Percentiles rank a stretch among this genome's conserved stretches.
These are phyloP conservation scores for Scatophagus argus DNA, from an alignment of 2,113 vertebrate genomes.

Conservation along the genomic window DNA sequence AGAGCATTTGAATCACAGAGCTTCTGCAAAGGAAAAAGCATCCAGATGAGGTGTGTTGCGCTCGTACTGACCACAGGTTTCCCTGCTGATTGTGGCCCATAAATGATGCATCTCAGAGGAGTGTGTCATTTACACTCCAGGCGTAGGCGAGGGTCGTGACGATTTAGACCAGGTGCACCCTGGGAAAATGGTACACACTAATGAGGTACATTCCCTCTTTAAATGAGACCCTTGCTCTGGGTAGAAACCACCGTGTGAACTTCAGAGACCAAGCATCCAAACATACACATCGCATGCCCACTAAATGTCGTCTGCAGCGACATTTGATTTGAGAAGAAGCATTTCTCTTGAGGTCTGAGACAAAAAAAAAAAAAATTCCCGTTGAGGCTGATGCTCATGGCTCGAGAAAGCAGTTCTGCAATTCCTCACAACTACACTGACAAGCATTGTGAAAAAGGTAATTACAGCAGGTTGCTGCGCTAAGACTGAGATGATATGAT, in stretches of 20 bases:
- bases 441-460: slow-evolving; percentile 7
- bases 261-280: slow-evolving; percentile 36
- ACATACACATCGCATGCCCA: slow-evolving; percentile 13
- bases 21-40: slow-evolving; percentile 9
- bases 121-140: slow-evolving; percentile 54
- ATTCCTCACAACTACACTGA: slow-evolving; percentile 33
- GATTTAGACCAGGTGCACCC: slow-evolving; percentile 74
- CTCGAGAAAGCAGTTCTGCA: slow-evolving; percentile 20
- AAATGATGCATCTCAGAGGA: slow-evolving; percentile 63
- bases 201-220: slow-evolving; percentile 73
- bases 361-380: slow-evolving; percentile 23
- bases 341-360: slow-evolving; percentile 23
- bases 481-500: not conserved
- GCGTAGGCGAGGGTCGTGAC: slow-evolving; percentile 65
- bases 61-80: not conserved
- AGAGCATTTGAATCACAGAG: slow-evolving; percentile 1
- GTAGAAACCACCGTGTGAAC: slow-evolving; percentile 55
- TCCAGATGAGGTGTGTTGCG: slow-evolving; percentile 48
- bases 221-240: slow-evolving; percentile 71
- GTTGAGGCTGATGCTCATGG: slow-evolving; percentile 5
- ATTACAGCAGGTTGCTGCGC: not conserved
- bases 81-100: slow-evolving; percentile 48
- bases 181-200: slow-evolving; percentile 71
- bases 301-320: slow-evolving; percentile 10
- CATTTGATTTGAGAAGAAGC: slow-evolving; percentile 30